These are phyloP conservation scores for Darevskia nairensis DNA, from an alignment of 2,797 vertebrate genomes.

Conservation along the genomic window DNA sequence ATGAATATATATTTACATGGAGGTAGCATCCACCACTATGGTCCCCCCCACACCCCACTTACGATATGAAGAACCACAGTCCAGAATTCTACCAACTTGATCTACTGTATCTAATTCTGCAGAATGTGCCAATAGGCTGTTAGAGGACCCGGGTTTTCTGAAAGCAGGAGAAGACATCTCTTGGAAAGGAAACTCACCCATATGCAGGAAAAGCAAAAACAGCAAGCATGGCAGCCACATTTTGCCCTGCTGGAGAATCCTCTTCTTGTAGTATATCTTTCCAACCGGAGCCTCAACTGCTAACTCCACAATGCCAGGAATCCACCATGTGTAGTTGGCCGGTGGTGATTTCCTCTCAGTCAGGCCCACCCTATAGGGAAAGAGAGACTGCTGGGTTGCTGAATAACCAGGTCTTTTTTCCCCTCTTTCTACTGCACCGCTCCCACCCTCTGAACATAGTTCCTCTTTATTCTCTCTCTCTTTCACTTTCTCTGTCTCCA, in stretches of 20 bases:
- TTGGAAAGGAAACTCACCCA: not conserved
- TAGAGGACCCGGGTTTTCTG: not conserved
- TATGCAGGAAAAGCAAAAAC: not conserved
- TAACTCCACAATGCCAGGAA: not conserved
- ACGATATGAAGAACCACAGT: not conserved
- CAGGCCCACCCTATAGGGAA: not conserved
- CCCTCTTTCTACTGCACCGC: not conserved
- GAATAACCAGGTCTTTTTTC: too few relatives aligned
- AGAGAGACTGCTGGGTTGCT: too few relatives aligned
- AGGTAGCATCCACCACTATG: not conserved
- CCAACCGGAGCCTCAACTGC: not conserved
- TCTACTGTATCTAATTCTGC: not conserved
- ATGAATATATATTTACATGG: not conserved
- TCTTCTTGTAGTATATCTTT: not conserved
- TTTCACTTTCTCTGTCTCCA: not conserved
- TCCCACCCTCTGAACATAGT: not conserved
- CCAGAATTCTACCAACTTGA: too few relatives aligned
- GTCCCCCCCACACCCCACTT: too few relatives aligned
- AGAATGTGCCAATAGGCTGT: not conserved
- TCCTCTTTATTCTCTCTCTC: not conserved
- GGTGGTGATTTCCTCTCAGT: not conserved
- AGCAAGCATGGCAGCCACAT: not conserved
- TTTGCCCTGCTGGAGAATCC: too few relatives aligned
- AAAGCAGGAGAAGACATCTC: not conserved
- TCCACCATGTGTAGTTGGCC: too few relatives aligned